Base-by-base conservation (phyloP, 2,888 invertebrate genomes). In the Limnephilus auricula region DNA sequence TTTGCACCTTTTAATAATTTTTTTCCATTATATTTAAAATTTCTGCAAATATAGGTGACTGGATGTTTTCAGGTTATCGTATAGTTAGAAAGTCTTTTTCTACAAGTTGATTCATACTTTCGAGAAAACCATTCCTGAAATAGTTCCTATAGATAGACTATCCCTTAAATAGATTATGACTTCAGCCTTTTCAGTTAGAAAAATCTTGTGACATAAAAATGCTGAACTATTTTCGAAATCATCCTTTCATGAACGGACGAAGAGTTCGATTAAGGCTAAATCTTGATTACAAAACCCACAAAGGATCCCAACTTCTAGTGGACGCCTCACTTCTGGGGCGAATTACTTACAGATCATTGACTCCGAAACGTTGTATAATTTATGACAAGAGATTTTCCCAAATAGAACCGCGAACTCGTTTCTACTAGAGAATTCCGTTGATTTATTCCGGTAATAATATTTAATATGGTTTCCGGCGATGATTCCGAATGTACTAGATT, bases 351-450 rank as follows among this genome's bases (percentile, higher is more conserved):
- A 34, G 34, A 25, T 82, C 82, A 82, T 82, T 82, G 34, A 82
- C 32, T 34, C 32, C 32, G 34, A 82, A 82, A 82, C n/a, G 82
- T 82, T 82, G 34, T 82, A 34, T 82, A 82, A 82, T 82, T 82
- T 82, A 82, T n/a, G 82, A 32, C 82, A n/a, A 32, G 34, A 34
- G 32, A 82, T 32, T 82, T 82, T 82, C 34, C 34, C 25, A 32
- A 82, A 34, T 82, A 82, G 34, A 34, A 34, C 32, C 25, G 82
- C 25, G 82, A 34, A 34, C 32, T 82, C 9, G 9, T 34, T 82
- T 80, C 34, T 32, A 82, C 34, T 82, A 25, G 31, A 9, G 82
- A 82, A 32, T 65, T 65, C 65, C 65, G 1, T 65, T 65, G 65
- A 65, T 65, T 65, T 65, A 65, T 65, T 65, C 25, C 65, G 6